Base-by-base conservation (phyloP, 2,113 vertebrate species). In the Ibidorhyncha struthersii region DNA sequence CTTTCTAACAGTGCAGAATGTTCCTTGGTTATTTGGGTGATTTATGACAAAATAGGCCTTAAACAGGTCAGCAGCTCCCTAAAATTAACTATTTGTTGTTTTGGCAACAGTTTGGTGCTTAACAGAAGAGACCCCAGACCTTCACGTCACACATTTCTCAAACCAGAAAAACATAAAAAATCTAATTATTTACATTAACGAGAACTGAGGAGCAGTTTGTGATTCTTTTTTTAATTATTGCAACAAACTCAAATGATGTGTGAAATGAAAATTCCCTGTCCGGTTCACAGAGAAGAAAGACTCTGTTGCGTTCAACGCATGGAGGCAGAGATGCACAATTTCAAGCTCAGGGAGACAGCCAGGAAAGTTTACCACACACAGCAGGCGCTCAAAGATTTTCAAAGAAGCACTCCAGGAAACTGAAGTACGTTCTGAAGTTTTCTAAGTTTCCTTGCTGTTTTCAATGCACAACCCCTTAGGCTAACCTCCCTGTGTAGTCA, bases 331-430 rank as follows among this genome's bases (percentile, higher is more conserved):
- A 89, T 69, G 45, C n/a, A 90, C 63, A 58, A 61, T 38, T n/a
- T 38, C 69, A n/a, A 53, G n/a, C 22, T 32, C 12, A 43, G 21
- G 36, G 89, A 72, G 43, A 36, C 30, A 82, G 96, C 91, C 91
- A 93, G 90, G 45, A 79, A 87, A 93, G 70, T 78, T 89, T 62
- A 89, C 84, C 90, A 86, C 95, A 92, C 83, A 61, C 94, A 96
- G 93, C 94, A 94, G 76, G 90, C 50, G 2, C 66, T 65, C 94
- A 65, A 50, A 91, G 88, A 81, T 83, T 90, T 96, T 95, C 88
- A 97, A 94, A 94, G 71, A 84, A 91, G 93, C 86, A 55, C 90
- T 78, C 89, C 95, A 95, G 85, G 91, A 96, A 82, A 91, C 76
- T 59, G 21, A 72, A 91, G 67, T 73, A 59, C 5, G 3, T 80